phyloP scores from a whole-genome alignment of 2,888 invertebrate species.

The Drosophila buzzatii region DNA sequence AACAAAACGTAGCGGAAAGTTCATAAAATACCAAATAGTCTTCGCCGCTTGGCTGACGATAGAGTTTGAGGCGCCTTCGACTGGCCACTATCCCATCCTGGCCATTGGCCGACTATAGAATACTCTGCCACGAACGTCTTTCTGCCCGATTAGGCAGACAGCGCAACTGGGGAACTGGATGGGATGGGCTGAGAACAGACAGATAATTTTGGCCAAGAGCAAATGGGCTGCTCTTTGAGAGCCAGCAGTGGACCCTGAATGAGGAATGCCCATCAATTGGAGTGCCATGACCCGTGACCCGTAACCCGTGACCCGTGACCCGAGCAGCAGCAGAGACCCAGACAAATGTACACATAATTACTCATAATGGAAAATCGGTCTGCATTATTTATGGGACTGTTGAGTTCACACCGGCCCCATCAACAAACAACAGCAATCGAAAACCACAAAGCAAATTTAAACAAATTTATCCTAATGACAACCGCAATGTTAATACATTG shows the following conservation, averaged over 20 bases:
- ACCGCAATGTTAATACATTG: slow-evolving; percentile 45
- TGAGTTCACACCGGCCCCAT: slow-evolving; percentile 24
- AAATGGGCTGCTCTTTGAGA: not conserved
- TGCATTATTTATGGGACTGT: slow-evolving; percentile 59
- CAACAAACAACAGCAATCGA: slow-evolving; percentile 10
- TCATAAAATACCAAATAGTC: slow-evolving; percentile 45
- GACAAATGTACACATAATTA: slow-evolving; percentile 58
- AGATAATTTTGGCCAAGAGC: slow-evolving; percentile 8
- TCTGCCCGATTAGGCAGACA: slow-evolving; percentile 50
- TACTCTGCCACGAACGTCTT: slow-evolving; percentile 23
- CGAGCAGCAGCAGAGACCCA: not conserved
- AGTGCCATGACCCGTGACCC: not conserved
- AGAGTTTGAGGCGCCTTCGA: slow-evolving; percentile 15
- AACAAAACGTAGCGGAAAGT: slow-evolving; percentile 41
- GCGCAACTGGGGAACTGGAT: not conserved
- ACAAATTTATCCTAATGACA: slow-evolving; percentile 52
- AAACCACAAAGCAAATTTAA: slow-evolving; percentile 66
- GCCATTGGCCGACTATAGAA: not conserved
- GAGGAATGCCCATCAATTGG: slow-evolving; percentile 6
- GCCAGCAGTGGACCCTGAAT: slow-evolving; percentile 5
- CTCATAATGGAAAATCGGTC: slow-evolving; percentile 61
- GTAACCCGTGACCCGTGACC: not conserved
- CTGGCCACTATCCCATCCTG: not conserved
- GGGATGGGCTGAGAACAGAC: not conserved
- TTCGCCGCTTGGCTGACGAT: slow-evolving; percentile 35